A percentile compares a stretch with the other conserved stretches of the same genome.
Conservation (phyloP, 1,140 invertebrate genomes). For the Anadara kagoshimensis region DNA sequence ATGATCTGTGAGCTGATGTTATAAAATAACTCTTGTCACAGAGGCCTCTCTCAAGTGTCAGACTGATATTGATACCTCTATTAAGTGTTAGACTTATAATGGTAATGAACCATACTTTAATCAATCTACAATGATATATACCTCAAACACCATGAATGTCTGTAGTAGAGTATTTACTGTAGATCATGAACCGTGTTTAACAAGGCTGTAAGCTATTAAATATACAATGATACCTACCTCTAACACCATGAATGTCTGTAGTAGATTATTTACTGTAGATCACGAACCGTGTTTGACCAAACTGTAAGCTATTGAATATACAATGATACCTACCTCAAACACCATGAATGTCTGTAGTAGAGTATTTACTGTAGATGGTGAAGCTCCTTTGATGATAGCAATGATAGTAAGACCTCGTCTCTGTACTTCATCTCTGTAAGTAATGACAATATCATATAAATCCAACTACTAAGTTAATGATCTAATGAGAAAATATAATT, state of each 20-base stretch:
- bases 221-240: constrained; percentile 63
- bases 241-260: constrained; percentile 65
- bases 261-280: constrained; percentile 59
- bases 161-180: constrained; percentile 64
- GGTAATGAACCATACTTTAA: too few species aligned
- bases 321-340: constrained; percentile 57
- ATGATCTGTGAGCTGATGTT: too few species aligned
- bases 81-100: too few species aligned
- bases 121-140: too few species aligned
- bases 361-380: constrained; percentile 58
- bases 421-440: constrained; percentile 47
- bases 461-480: neutral
- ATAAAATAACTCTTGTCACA: too few species aligned
- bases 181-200: constrained; percentile 53
- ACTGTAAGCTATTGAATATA: too few species aligned
- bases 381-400: constrained; percentile 59
- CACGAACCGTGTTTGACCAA: constrained; percentile 54
- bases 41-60: too few species aligned
- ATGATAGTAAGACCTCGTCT: constrained; percentile 60
- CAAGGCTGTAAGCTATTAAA: too few species aligned
- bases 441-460: constrained; percentile 1
- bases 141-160: constrained; percentile 65
- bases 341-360: constrained; percentile 65
- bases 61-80: too few species aligned
- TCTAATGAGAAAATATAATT: too few species aligned